Evolutionary conservation across 2,888 invertebrate genomes (phyloP).

Genomic region (Tiliacea aurago): DNA sequence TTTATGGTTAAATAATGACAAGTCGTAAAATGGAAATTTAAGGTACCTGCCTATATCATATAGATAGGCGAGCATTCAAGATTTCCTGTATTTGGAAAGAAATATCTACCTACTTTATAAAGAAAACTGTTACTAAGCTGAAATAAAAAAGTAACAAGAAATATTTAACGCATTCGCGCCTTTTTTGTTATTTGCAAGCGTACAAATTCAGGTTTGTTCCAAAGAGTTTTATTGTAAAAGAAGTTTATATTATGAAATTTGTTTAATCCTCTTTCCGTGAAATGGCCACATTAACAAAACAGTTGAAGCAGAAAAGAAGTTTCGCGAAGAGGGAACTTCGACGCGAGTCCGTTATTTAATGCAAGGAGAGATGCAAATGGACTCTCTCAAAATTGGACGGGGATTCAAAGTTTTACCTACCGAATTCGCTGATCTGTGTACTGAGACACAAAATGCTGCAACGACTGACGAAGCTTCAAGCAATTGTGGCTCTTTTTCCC

Average conservation of each 20-base stretch:
- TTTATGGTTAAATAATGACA: conserved; percentile 64
- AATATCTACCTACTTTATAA: conserved; percentile 30
- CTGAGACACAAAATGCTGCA: conserved; percentile 53
- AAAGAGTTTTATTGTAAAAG: conserved; percentile 61
- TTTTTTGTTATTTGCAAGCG: conserved; percentile 31
- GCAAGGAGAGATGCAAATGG: conserved; percentile 84
- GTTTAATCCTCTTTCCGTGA: conserved; percentile 60
- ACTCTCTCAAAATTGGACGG: conserved; percentile 82
- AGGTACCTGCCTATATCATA: conserved; percentile 48
- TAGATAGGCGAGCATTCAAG: conserved; percentile 45
- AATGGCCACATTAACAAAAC: conserved; percentile 60
- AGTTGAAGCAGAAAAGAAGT: conserved; percentile 67
- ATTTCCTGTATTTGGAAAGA: conserved; percentile 57
- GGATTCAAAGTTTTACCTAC: conserved; percentile 83
- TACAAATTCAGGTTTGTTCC: conserved; percentile 45
- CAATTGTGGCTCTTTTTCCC: conserved; percentile 53
- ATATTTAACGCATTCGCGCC: conserved; percentile 13
- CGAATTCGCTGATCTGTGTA: conserved; percentile 72
- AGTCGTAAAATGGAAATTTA: conserved; percentile 62
- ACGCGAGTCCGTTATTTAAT: conserved; percentile 74
- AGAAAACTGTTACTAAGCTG: conserved; percentile 19
- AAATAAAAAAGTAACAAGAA: conserved; percentile 34
- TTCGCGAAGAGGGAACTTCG: conserved; percentile 68
- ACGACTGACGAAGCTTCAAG: not conserved
- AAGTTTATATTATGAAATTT: conserved; percentile 64